Conservation (phyloP, 2,888 invertebrate species). For the Phyllotreta striolata region DNA sequence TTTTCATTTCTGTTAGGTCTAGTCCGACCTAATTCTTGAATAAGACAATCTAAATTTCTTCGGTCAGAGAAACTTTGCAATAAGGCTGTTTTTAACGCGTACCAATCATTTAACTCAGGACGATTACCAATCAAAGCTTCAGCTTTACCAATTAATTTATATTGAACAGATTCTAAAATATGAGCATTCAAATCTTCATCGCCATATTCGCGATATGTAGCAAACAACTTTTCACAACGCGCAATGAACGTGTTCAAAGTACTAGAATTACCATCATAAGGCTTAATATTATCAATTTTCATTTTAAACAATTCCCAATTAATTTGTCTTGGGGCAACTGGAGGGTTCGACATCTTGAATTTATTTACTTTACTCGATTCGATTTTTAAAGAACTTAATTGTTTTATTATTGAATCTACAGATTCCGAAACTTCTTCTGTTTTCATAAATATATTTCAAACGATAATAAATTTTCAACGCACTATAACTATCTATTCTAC, state of each 20-base stretch:
- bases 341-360: too few relatives aligned
- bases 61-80: conserved; percentile 23
- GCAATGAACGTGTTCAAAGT: neutral
- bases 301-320: neutral
- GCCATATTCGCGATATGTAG: neutral
- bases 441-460: too few relatives aligned
- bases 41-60: conserved; percentile 17
- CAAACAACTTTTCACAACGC: neutral
- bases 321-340: too few relatives aligned
- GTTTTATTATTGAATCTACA: too few relatives aligned
- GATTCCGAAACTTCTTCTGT: too few relatives aligned
- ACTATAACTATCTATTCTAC: too few relatives aligned
- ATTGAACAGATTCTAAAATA: conserved; percentile 23
- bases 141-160: conserved; percentile 20
- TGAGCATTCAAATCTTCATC: too few relatives aligned
- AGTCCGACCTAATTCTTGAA: conserved; percentile 5
- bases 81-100: conserved; percentile 12
- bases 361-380: too few relatives aligned
- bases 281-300: neutral
- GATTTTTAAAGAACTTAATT: too few relatives aligned
- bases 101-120: conserved; percentile 13
- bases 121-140: conserved; percentile 24
- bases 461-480: too few relatives aligned
- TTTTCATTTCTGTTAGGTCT: conserved; percentile 8
- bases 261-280: conserved; percentile 2